These are phyloP conservation scores for Oriolus oriolus DNA, from an alignment of 2,113 vertebrate genomes.

Conservation along the genomic window DNA sequence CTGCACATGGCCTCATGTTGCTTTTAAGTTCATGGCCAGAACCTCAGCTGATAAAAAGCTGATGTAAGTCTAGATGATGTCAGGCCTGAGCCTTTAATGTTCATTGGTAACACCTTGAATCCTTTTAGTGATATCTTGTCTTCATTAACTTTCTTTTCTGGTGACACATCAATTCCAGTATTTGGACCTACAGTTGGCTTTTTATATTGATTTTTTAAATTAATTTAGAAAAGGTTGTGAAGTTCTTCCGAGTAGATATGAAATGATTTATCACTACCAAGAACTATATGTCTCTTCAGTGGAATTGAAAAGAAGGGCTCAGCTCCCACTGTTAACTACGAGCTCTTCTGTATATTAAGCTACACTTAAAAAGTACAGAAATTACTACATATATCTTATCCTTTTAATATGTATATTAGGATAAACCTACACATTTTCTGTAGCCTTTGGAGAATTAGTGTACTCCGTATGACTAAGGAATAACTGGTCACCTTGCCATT, in stretches of 20 bases:
- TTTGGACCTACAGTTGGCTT: neutral
- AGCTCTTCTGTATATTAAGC: neutral
- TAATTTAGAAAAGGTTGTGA: slow-evolving; percentile 1
- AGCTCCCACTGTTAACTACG: neutral
- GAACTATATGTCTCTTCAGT: neutral
- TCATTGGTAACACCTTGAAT: neutral
- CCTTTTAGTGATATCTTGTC: neutral
- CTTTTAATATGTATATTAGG: neutral
- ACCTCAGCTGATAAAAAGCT: neutral
- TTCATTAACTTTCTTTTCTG: slow-evolving; percentile 31
- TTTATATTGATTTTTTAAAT: slow-evolving; percentile 1
- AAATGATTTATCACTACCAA: neutral
- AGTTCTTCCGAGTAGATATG: neutral
- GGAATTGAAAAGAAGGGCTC: neutral
- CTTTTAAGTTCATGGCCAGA: neutral
- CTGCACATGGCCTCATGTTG: neutral
- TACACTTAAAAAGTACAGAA: neutral
- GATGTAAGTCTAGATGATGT: neutral
- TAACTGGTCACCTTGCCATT: neutral
- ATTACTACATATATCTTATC: neutral
- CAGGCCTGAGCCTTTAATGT: neutral
- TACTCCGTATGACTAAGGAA: neutral
- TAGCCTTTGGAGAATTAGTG: neutral
- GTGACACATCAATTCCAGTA: neutral
- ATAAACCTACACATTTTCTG: neutral